Percentiles rank a stretch among this genome's conserved stretches.
phyloP scores from a whole-genome alignment of 2,113 vertebrate genomes.

The Lepisosteus oculatus region DNA sequence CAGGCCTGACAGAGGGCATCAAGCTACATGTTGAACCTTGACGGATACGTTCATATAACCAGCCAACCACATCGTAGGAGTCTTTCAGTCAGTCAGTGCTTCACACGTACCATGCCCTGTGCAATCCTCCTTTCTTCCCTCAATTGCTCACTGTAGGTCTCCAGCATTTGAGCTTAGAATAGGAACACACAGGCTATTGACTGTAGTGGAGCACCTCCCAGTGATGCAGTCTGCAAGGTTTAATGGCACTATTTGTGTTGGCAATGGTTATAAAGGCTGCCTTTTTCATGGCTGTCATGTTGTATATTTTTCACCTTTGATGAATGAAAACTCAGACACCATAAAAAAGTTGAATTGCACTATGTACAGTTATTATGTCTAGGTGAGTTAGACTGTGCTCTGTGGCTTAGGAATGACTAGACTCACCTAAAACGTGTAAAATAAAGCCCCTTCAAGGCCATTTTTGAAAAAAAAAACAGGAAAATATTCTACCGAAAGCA shows the following conservation, averaged over 20 bases:
- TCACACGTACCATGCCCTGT: neutral
- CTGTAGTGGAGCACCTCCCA: slow-evolving; percentile 33
- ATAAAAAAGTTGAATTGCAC: slow-evolving; percentile 29
- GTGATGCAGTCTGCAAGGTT: slow-evolving; percentile 31
- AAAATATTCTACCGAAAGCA: neutral
- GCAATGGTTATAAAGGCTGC: slow-evolving; percentile 43
- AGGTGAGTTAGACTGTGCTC: slow-evolving; percentile 25
- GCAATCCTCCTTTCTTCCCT: slow-evolving; percentile 13
- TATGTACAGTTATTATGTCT: slow-evolving; percentile 21
- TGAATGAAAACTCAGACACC: slow-evolving; percentile 34
- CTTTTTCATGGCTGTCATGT: slow-evolving; percentile 38
- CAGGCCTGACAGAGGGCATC: neutral
- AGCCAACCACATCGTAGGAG: neutral
- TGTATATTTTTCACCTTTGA: slow-evolving; percentile 38
- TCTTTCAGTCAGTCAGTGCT: neutral
- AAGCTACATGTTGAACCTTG: neutral
- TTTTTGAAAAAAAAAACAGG: slow-evolving; percentile 31
- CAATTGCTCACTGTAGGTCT: slow-evolving; percentile 16
- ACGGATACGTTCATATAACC: neutral
- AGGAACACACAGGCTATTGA: slow-evolving; percentile 44
- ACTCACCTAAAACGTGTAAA: neutral
- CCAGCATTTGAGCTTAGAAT: slow-evolving; percentile 12
- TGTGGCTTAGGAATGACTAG: slow-evolving; percentile 45
- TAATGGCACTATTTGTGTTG: slow-evolving; percentile 45
- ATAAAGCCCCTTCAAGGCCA: slow-evolving; percentile 18